These are phyloP conservation scores for Drepana falcataria DNA, from an alignment of 2,888 invertebrate genomes.

Conservation along the genomic window DNA sequence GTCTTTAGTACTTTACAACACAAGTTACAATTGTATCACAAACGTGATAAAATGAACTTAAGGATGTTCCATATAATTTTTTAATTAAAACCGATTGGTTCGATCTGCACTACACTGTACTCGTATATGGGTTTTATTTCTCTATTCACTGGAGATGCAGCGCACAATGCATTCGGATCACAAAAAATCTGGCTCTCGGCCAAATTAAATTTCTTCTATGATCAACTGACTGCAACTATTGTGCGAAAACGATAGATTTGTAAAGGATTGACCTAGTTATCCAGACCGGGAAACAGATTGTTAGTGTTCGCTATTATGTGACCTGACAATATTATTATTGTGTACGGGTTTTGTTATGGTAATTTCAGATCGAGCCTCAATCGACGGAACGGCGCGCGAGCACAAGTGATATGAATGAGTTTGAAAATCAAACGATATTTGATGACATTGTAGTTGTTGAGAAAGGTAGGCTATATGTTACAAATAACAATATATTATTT, in stretches of 20 bases:
- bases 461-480: neutral
- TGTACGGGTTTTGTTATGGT: constrained; percentile 25
- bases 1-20: no score
- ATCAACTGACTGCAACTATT: constrained; percentile 49
- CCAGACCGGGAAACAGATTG: constrained; percentile 45
- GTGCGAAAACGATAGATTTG: constrained; percentile 47
- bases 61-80: no score
- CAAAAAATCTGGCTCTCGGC: constrained; percentile 51
- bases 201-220: constrained; percentile 63
- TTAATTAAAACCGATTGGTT: no score
- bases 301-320: constrained; percentile 41
- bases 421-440: constrained; percentile 8
- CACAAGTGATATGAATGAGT: constrained; percentile 12
- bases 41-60: no score
- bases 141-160: constrained; percentile 17
- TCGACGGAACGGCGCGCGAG: constrained; percentile 18
- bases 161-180: constrained; percentile 46
- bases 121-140: no score
- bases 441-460: constrained; percentile 7
- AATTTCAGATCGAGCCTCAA: constrained; percentile 38
- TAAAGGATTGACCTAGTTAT: constrained; percentile 62
- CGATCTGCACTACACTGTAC: no score
- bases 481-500: no score
- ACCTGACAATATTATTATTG: constrained; percentile 39
- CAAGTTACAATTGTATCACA: no score